phyloP scores from a whole-genome alignment of 2,888 invertebrate species.

The Ormyrus thymus region DNA sequence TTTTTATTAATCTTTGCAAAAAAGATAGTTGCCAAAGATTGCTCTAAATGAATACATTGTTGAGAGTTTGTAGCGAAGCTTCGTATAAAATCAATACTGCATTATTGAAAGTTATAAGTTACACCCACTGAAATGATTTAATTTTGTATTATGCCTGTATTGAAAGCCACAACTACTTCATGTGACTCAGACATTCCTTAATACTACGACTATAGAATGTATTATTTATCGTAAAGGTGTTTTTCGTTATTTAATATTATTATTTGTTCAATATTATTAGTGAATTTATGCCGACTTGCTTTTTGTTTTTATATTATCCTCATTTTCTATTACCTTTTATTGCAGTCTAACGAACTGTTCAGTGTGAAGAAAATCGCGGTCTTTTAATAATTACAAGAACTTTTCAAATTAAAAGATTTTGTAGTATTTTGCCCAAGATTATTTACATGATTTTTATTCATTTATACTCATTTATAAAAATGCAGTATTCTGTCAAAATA shows the following conservation, averaged over 20 bases:
- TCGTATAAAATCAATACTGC: slow-evolving; percentile 34
- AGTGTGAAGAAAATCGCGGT: not conserved
- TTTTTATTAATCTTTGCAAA: slow-evolving; percentile 24
- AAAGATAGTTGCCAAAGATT: slow-evolving; percentile 52
- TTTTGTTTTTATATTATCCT: slow-evolving; percentile 4
- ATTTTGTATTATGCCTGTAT: not conserved
- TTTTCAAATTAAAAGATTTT: not conserved
- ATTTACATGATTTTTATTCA: not conserved
- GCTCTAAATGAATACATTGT: slow-evolving; percentile 36
- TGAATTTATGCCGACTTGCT: slow-evolving; percentile 2
- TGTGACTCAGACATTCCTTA: slow-evolving; percentile 40
- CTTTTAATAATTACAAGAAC: not conserved
- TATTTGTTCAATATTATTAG: slow-evolving; percentile 9
- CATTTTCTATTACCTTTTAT: slow-evolving; percentile 17
- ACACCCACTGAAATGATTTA: not conserved
- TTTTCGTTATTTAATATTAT: slow-evolving; percentile 11
- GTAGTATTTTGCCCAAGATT: slow-evolving; percentile 1
- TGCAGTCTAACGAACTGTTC: not conserved
- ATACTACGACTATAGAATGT: slow-evolving; percentile 2
- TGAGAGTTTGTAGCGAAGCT: slow-evolving; percentile 26
- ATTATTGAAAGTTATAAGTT: slow-evolving; percentile 7
- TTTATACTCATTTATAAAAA: slow-evolving; percentile 6
- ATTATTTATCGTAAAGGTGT: slow-evolving; percentile 28
- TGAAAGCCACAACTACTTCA: not conserved
- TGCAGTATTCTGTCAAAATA: slow-evolving; percentile 8